Evolutionary conservation across 2,797 vertebrate species (phyloP).

Genomic region (Coregonus sp.): DNA sequence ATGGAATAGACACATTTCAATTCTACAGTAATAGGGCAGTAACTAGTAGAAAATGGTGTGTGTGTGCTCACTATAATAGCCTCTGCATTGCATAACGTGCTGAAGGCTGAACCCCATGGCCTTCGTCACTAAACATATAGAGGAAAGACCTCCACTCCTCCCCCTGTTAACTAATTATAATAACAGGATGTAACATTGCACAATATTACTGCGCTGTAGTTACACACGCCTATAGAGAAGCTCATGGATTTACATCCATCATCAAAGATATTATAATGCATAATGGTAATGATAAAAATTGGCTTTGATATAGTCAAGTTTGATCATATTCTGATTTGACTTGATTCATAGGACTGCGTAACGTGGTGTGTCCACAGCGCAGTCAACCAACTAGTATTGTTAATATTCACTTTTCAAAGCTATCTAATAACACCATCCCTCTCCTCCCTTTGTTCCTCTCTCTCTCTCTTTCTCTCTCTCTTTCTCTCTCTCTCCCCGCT

Average conservation of each 20-base stretch:
- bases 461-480: too few relatives aligned
- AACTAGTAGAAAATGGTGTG: background rate
- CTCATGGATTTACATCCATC: background rate
- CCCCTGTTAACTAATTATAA: background rate
- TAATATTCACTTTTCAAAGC: background rate
- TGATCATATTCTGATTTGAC: background rate
- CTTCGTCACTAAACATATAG: too few relatives aligned
- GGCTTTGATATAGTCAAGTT: too few relatives aligned
- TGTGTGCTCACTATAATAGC: background rate
- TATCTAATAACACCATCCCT: background rate
- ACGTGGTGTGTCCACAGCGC: background rate
- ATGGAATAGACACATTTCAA: too few relatives aligned
- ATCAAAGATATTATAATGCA: too few relatives aligned
- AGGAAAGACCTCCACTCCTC: background rate
- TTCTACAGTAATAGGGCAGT: background rate
- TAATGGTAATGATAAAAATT: too few relatives aligned
- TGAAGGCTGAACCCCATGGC: conserved; percentile 34
- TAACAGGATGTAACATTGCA: background rate
- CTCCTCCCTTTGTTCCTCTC: background rate
- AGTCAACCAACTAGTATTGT: background rate
- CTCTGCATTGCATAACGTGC: conserved; percentile 30
- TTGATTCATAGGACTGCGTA: background rate
- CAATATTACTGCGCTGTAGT: background rate
- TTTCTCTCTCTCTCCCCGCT: too few relatives aligned
- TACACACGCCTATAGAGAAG: background rate